phyloP scores from a whole-genome alignment of 2,113 vertebrate species.

The Equus quagga region DNA sequence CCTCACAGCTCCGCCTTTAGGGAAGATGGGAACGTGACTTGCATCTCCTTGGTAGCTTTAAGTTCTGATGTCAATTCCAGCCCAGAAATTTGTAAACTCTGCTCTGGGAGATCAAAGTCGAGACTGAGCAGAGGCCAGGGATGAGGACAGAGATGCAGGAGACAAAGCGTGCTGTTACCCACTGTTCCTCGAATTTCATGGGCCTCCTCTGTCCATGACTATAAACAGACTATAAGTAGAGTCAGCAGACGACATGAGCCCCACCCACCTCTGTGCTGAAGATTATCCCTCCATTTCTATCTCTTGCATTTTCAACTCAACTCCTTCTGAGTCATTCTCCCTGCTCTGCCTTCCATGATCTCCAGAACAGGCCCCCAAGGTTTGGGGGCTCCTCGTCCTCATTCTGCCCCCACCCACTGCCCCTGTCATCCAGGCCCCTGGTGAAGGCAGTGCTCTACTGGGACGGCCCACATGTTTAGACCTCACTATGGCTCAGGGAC shows the following conservation, averaged over 20 bases:
- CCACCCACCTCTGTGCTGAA: background rate
- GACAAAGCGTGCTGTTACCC: background rate
- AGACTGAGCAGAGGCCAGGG: background rate
- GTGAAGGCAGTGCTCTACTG: background rate
- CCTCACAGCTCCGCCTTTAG: conserved; percentile 10
- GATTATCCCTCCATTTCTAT: background rate
- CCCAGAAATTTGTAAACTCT: background rate
- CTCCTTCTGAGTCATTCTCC: background rate
- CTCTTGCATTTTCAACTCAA: background rate
- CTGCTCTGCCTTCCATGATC: background rate
- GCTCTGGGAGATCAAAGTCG: background rate
- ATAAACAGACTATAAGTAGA: background rate
- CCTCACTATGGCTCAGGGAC: background rate
- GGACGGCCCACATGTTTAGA: background rate
- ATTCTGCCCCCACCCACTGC: background rate
- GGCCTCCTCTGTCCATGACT: background rate
- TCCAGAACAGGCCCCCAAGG: background rate
- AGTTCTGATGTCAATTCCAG: background rate
- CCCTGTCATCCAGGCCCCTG: background rate
- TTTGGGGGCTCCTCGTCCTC: background rate
- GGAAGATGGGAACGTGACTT: background rate
- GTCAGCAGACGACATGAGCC: background rate
- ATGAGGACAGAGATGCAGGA: background rate
- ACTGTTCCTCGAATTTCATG: background rate
- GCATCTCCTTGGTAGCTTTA: background rate